Conservation (phyloP, 2,797 vertebrate species). For the Pampus argenteus region DNA sequence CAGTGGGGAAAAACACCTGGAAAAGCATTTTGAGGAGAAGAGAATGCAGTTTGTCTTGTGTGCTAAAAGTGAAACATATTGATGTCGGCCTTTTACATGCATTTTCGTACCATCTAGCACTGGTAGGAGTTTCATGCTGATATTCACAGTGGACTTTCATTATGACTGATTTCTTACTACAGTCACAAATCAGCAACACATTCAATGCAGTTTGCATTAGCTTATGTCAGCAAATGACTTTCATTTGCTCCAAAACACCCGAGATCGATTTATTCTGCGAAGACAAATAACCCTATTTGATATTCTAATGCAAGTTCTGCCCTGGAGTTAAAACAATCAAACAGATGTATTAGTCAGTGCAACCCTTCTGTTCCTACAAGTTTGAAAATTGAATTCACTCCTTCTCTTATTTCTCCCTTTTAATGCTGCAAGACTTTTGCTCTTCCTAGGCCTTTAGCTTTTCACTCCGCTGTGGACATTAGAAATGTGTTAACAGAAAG, state of each 20-base stretch:
- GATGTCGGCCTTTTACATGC: not conserved
- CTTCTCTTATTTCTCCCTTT: constrained; percentile 33
- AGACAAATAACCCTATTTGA: constrained; percentile 67
- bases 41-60: constrained; percentile 11
- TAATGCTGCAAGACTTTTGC: constrained; percentile 32
- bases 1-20: not conserved
- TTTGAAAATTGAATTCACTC: constrained; percentile 24
- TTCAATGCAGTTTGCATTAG: constrained; percentile 59
- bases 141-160: constrained; percentile 47
- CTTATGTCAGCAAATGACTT: constrained; percentile 69
- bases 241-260: constrained; percentile 62
- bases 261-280: constrained; percentile 55
- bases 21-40: constrained; percentile 1
- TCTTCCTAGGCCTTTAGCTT: constrained; percentile 40
- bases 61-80: constrained; percentile 1
- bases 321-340: constrained; percentile 69
- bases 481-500: constrained; percentile 71
- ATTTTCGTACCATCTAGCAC: not conserved
- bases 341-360: constrained; percentile 59
- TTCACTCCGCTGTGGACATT: constrained; percentile 41
- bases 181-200: constrained; percentile 60
- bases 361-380: constrained; percentile 27
- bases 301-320: constrained; percentile 67
- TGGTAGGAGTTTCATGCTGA: constrained; percentile 28
- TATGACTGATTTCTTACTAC: constrained; percentile 45